Percentiles rank a stretch among this genome's conserved stretches.
Conservation (phyloP, 2,888 invertebrate species). For the Empis livida region DNA sequence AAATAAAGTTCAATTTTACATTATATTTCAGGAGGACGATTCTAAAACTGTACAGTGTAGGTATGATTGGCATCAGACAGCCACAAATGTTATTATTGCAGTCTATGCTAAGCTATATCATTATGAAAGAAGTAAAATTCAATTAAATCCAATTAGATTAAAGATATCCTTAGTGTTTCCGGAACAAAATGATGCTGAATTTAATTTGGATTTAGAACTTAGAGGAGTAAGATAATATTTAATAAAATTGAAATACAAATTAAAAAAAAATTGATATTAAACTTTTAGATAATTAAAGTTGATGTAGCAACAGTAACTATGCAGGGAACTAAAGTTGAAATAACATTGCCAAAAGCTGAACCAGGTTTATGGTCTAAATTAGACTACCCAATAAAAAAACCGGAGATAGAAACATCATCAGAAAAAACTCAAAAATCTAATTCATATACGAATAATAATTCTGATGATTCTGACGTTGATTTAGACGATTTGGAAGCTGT, state of each 20-base stretch:
- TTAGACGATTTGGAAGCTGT: slow-evolving; percentile 52
- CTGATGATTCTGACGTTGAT: slow-evolving; percentile 59
- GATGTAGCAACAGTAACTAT: slow-evolving; percentile 59
- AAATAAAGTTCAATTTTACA: neutral
- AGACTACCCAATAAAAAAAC: slow-evolving; percentile 50
- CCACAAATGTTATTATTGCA: slow-evolving; percentile 67
- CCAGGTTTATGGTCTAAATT: slow-evolving; percentile 70
- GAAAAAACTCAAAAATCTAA: slow-evolving; percentile 10
- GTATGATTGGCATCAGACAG: slow-evolving; percentile 94
- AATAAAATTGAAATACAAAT: neutral
- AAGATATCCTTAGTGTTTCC: slow-evolving; percentile 64
- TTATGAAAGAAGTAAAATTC: slow-evolving; percentile 58
- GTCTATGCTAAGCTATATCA: slow-evolving; percentile 86
- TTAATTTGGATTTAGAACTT: slow-evolving; percentile 64
- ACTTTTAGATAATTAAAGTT: slow-evolving; percentile 63
- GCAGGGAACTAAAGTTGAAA: slow-evolving; percentile 83
- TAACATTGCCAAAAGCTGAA: slow-evolving; percentile 78
- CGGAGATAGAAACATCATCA: slow-evolving; percentile 4
- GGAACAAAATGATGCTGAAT: slow-evolving; percentile 55
- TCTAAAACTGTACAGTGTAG: slow-evolving; percentile 56
- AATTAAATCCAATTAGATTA: slow-evolving; percentile 73
- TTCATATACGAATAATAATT: slow-evolving; percentile 35
- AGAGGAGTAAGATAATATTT: slow-evolving; percentile 52
- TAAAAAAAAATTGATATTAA: neutral
- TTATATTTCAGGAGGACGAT: slow-evolving; percentile 36